Conservation (phyloP, 2,888 invertebrate genomes). For the Drosophila demipolita region DNA sequence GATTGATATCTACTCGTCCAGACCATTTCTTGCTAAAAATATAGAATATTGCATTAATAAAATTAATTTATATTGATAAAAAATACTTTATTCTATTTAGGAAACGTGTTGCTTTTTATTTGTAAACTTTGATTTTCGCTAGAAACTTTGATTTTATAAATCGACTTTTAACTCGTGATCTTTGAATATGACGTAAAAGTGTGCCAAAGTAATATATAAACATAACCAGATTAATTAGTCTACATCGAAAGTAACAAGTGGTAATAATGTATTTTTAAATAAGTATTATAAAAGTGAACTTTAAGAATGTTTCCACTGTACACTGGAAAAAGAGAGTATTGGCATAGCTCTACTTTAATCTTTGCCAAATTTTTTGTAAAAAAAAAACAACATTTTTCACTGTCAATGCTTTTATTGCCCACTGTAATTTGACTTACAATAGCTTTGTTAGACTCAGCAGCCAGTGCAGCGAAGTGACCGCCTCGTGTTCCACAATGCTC, state of each 20-base stretch:
- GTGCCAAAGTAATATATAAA: neutral
- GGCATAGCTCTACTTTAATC: neutral
- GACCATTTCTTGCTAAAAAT: slow-evolving; percentile 72
- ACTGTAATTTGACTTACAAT: slow-evolving; percentile 56
- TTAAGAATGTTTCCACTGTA: neutral
- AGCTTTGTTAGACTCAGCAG: slow-evolving; percentile 66
- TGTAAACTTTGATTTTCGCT: neutral
- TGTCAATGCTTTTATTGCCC: neutral
- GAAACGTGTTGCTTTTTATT: neutral
- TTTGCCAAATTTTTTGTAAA: neutral
- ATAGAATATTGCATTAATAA: neutral
- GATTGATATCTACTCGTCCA: slow-evolving; percentile 80
- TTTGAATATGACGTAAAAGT: neutral
- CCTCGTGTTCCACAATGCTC: slow-evolving; percentile 76
- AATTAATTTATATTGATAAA: neutral
- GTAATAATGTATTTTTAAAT: neutral
- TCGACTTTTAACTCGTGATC: neutral
- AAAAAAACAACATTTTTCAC: too few species aligned
- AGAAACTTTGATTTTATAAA: neutral
- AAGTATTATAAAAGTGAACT: neutral
- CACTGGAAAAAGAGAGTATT: neutral
- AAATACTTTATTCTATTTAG: neutral
- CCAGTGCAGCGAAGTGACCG: slow-evolving; percentile 77
- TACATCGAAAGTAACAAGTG: neutral
- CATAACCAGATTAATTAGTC: neutral